Base-by-base conservation (phyloP, 2,113 vertebrate genomes). In the Serinus canaria region DNA sequence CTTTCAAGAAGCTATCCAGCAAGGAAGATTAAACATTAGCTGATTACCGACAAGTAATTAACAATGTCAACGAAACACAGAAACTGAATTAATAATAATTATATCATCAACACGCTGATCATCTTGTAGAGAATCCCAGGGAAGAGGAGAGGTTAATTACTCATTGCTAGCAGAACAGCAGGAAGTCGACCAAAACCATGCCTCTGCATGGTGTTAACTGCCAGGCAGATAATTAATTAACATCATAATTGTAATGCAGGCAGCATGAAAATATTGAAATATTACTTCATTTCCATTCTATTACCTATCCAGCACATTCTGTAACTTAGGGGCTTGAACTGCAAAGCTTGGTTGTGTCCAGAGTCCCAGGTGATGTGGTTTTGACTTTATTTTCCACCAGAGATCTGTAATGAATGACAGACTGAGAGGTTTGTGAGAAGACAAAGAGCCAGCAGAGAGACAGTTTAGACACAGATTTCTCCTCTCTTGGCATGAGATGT, bases 21-120 rank as follows among this genome's bases (percentile, higher is more conserved):
- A 97, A 96, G 96, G 97, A 96, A 97, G 98, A 98, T 98, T 99
- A 98, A 98, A 97, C 97, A 98, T 98, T 98, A 98, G 98, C 98
- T 98, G 98, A 99, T 99, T 98, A 98, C 98, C 91, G 97, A 97
- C 98, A 98, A 98, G 98, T 98, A 99, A 99, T 99, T 98, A 99
- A 98, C 97, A 98, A 98, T 98, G 98, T 98, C 98, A 98, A 98
- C 87, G 95, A 97, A 98, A 98, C 94, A 97, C 92, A 97, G 98
- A 97, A 98, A 98, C 97, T 95, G 97, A 98, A 98, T 98, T 98
- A 98, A 98, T 98, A 98, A 98, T 98, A 98, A 98, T 98, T 99
- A 98, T 98, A 98, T 98, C 98, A 98, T 98, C 97, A 98, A 98
- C 97, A 98, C 68, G 27, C 97, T 96, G 97, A 98, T 98, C 97